Evolutionary conservation across 2,888 invertebrate genomes (phyloP).

Genomic region (Ametastegia equiseti): DNA sequence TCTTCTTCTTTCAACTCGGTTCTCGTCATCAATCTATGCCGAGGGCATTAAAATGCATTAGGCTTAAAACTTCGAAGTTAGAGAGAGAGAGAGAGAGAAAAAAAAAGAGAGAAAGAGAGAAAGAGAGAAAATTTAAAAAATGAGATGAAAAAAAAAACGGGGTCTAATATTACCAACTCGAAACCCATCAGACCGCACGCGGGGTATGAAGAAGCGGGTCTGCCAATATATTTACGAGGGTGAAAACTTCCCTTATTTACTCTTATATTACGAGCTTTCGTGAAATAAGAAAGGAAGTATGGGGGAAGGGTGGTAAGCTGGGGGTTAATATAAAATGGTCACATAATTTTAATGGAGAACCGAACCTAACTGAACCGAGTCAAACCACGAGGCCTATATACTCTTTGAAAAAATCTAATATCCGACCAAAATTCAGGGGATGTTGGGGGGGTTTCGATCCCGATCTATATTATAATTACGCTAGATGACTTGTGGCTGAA

Average conservation of each 20-base stretch:
- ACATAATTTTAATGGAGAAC: conserved; percentile 49
- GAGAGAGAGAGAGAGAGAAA: conserved; percentile 8
- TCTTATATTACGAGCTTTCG: conserved; percentile 59
- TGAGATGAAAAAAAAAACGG: conserved; percentile 30
- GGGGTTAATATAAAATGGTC: conserved; percentile 49
- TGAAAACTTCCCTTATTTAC: conserved; percentile 56
- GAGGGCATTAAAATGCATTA: conserved; percentile 66
- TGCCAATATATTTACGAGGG: conserved; percentile 48
- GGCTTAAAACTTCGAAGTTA: conserved; percentile 54
- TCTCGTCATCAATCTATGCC: conserved; percentile 63
- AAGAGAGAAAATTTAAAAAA: not conserved
- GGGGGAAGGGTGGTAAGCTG: not conserved
- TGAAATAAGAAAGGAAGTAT: conserved; percentile 47
- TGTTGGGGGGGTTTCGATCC: not conserved
- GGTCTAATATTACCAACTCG: conserved; percentile 51
- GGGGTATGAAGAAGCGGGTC: not conserved
- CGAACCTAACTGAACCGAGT: not conserved
- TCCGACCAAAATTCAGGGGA: conserved; percentile 35
- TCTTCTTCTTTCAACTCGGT: conserved; percentile 44
- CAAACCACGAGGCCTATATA: not conserved
- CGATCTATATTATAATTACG: conserved; percentile 47
- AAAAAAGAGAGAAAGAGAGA: not conserved
- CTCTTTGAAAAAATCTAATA: conserved; percentile 20
- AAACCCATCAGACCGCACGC: conserved; percentile 47
- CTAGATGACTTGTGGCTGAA: conserved; percentile 42